Evolutionary conservation across 2,113 vertebrate species (phyloP).

Genomic region (Coptodon bakossiorum): DNA sequence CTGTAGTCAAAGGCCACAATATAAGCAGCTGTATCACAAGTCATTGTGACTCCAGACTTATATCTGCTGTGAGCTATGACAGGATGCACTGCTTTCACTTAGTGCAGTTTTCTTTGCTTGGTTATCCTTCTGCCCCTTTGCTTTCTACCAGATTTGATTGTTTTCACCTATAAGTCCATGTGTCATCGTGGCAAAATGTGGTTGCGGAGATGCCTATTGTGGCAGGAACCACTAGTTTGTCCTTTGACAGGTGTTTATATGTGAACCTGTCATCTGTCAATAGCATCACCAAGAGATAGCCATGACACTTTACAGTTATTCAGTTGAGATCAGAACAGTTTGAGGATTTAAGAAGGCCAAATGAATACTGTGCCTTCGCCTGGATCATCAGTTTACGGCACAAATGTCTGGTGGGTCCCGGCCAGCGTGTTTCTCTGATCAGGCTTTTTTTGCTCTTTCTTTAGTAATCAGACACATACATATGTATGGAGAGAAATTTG

Average conservation of each 20-base stretch:
- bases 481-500: not conserved
- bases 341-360: not conserved
- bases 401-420: not conserved
- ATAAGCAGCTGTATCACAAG: slow-evolving; percentile 25
- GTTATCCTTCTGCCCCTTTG: not conserved
- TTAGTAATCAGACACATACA: not conserved
- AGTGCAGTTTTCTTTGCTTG: not conserved
- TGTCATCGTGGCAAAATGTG: not conserved
- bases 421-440: not conserved
- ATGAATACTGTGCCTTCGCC: not conserved
- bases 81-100: not conserved
- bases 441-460: not conserved
- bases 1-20: slow-evolving; percentile 27
- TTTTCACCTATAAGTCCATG: not conserved
- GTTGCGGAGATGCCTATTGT: not conserved
- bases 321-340: not conserved
- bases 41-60: not conserved
- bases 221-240: not conserved
- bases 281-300: not conserved
- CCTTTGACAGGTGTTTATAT: not conserved
- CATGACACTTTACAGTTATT: not conserved
- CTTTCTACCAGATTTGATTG: not conserved
- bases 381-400: not conserved
- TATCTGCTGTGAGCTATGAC: not conserved
- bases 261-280: not conserved